These are phyloP conservation scores for Toxonevra muliebris DNA, from an alignment of 2,888 invertebrate genomes.

Conservation along the genomic window DNA sequence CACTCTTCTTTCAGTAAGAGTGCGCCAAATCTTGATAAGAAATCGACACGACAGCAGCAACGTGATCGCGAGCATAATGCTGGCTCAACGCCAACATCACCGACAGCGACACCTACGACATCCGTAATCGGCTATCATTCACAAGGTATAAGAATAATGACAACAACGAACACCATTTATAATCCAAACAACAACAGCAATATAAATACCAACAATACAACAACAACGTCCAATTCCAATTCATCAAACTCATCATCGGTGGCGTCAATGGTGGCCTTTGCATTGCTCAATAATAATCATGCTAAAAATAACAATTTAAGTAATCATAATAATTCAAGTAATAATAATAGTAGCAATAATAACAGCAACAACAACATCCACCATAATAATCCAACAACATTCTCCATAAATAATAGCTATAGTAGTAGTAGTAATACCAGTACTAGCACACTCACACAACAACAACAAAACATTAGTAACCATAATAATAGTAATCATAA, in stretches of 20 bases:
- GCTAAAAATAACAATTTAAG: slow-evolving; percentile 27
- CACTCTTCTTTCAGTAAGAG: slow-evolving; percentile 69
- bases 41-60: slow-evolving; percentile 36
- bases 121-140: slow-evolving; percentile 16
- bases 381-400: slow-evolving; percentile 27
- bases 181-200: slow-evolving; percentile 33
- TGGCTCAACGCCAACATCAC: slow-evolving; percentile 40
- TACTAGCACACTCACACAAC: slow-evolving; percentile 39
- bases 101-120: slow-evolving; percentile 31
- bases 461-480: slow-evolving; percentile 36
- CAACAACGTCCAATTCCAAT: slow-evolving; percentile 33
- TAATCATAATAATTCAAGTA: slow-evolving; percentile 35
- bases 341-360: slow-evolving; percentile 38
- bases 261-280: slow-evolving; percentile 35
- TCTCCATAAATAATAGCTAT: slow-evolving; percentile 32
- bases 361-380: slow-evolving; percentile 31
- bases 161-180: slow-evolving; percentile 27
- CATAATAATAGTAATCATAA: slow-evolving; percentile 42
- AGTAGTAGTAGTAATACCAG: slow-evolving; percentile 39
- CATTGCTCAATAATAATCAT: slow-evolving; percentile 34
- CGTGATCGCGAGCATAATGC: slow-evolving; percentile 21
- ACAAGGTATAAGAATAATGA: slow-evolving; percentile 45
- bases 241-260: slow-evolving; percentile 37
- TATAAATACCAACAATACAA: slow-evolving; percentile 31
- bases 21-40: slow-evolving; percentile 72